Conservation (phyloP, 1,140 invertebrate genomes). For the Lepeophtheirus salmonis region DNA sequence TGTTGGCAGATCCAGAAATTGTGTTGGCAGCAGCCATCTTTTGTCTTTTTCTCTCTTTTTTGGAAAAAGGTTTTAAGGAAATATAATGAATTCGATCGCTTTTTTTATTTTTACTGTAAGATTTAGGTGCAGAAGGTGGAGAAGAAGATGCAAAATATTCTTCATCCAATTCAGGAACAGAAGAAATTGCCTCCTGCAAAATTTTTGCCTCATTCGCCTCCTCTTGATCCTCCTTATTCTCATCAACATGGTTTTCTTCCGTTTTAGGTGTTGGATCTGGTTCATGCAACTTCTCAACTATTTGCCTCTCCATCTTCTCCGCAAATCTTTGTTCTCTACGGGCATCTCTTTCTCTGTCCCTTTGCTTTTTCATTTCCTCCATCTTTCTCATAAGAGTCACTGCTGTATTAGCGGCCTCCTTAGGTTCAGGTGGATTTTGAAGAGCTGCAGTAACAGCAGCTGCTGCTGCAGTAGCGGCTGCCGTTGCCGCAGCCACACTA, state of each 20-base stretch:
- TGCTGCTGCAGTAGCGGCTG: too few species aligned
- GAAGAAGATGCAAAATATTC: neutral
- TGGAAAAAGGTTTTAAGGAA: constrained; percentile 9
- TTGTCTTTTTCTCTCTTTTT: constrained; percentile 14
- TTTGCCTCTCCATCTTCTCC: neutral
- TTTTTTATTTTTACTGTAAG: neutral
- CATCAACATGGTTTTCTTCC: too few species aligned
- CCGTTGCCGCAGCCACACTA: neutral
- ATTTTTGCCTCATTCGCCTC: constrained; percentile 7
- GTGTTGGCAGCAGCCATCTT: neutral
- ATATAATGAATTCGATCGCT: constrained; percentile 1
- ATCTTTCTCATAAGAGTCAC: constrained; percentile 1
- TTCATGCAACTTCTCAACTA: too few species aligned
- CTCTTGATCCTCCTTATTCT: neutral
- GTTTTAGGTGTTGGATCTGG: too few species aligned
- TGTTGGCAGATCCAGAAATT: neutral
- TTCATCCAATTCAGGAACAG: constrained; percentile 4
- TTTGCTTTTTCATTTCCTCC: neutral
- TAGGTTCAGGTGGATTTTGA: neutral
- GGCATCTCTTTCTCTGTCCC: neutral
- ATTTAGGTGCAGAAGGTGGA: too few species aligned
- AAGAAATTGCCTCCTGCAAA: constrained; percentile 1
- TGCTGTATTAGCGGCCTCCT: neutral
- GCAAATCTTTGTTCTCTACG: constrained; percentile 1
- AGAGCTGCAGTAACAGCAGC: too few species aligned